phyloP scores from a whole-genome alignment of 2,888 invertebrate genomes.

The Griposia aprilina region DNA sequence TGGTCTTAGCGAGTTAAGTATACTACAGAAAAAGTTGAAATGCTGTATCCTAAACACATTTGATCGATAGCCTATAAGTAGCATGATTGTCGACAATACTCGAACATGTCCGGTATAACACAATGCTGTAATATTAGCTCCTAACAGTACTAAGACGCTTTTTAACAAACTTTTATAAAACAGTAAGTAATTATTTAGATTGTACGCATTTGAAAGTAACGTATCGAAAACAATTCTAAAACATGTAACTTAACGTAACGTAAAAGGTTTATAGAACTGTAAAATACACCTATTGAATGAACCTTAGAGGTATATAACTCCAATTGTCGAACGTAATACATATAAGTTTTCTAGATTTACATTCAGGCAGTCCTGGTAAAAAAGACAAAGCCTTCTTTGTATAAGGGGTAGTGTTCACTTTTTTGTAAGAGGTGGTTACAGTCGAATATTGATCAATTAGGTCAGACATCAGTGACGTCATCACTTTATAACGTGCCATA shows the following conservation, averaged over 20 bases:
- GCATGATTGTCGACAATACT: conserved; percentile 1
- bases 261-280: conserved; percentile 15
- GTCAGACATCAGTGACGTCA: conserved; percentile 46
- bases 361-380: background rate
- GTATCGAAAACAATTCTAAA: conserved; percentile 9
- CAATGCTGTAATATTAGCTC: background rate
- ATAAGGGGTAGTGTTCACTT: conserved; percentile 21
- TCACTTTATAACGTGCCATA: conserved; percentile 55
- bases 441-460: conserved; percentile 17
- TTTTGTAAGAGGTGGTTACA: conserved; percentile 36
- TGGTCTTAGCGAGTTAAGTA: no score
- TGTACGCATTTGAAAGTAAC: conserved; percentile 1
- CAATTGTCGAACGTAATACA: background rate
- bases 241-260: background rate
- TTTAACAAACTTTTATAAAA: conserved; percentile 7
- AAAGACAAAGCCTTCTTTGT: conserved; percentile 19
- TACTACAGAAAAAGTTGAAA: no score
- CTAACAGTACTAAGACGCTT: conserved; percentile 24
- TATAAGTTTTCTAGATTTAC: conserved; percentile 9
- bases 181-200: conserved; percentile 4
- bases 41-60: conserved; percentile 4
- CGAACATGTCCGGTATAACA: background rate
- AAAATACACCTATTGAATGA: conserved; percentile 4
- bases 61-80: background rate
- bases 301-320: background rate